phyloP scores from a whole-genome alignment of 2,888 invertebrate species.

The Megaustenia siamemsis region DNA sequence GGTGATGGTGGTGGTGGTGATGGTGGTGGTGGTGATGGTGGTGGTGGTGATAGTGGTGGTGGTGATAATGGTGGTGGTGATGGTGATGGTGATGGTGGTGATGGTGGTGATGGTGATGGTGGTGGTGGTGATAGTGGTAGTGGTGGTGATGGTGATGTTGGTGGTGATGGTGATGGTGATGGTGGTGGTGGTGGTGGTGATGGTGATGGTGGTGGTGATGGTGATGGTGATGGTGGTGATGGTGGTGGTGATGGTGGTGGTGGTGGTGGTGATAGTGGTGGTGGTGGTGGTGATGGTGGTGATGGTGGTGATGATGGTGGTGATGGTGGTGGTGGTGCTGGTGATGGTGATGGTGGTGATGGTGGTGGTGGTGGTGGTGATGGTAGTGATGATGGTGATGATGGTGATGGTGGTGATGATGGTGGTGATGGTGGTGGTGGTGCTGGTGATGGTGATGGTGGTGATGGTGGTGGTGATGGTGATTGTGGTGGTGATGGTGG shows the following conservation, averaged over 20 bases:
- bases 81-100: conserved; percentile 26
- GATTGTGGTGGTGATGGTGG: conserved; percentile 19
- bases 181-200: conserved; percentile 52
- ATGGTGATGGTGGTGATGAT: conserved; percentile 33
- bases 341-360: background rate
- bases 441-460: conserved; percentile 28
- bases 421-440: conserved; percentile 39
- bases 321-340: no score
- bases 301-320: no score
- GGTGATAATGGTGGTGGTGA: conserved; percentile 18
- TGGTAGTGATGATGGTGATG: background rate
- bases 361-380: background rate
- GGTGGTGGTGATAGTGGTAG: conserved; percentile 43
- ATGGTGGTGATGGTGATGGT: conserved; percentile 37
- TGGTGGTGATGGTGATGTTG: conserved; percentile 51
- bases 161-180: conserved; percentile 51
- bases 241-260: conserved; percentile 43
- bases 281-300: no score
- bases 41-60: conserved; percentile 33
- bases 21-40: conserved; percentile 32
- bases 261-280: conserved; percentile 52
- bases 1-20: conserved; percentile 37
- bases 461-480: conserved; percentile 25
- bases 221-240: conserved; percentile 51
- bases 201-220: conserved; percentile 51